Conservation (phyloP, 2,888 invertebrate species). For the Erebia palarica region DNA sequence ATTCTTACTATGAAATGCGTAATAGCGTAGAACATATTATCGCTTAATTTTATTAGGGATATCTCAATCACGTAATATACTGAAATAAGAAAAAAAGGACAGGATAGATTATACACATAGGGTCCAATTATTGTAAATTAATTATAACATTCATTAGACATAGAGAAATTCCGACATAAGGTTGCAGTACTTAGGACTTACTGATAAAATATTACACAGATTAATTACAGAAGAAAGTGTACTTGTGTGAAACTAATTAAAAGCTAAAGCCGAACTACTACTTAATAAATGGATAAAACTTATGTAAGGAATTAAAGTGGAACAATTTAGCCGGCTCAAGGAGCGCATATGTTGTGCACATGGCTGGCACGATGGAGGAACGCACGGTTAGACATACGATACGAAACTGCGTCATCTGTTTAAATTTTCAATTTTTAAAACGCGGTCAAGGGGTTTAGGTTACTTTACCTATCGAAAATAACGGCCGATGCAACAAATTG, state of each 20-base stretch:
- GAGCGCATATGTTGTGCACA: constrained; percentile 76
- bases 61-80: not conserved
- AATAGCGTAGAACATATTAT: constrained; percentile 5
- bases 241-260: constrained; percentile 30
- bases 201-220: not conserved
- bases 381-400: constrained; percentile 67
- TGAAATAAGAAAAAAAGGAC: constrained; percentile 3
- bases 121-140: no score
- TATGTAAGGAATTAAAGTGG: constrained; percentile 40
- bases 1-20: constrained; percentile 18
- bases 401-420: constrained; percentile 58
- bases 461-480: constrained; percentile 37
- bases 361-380: constrained; percentile 62
- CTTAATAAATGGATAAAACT: constrained; percentile 23
- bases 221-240: constrained; percentile 15
- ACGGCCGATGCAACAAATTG: constrained; percentile 14
- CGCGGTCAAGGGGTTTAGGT: constrained; percentile 63
- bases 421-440: constrained; percentile 58
- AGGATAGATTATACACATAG: not conserved
- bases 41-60: constrained; percentile 4
- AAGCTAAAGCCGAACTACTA: constrained; percentile 21
- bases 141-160: no score
- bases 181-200: no score
- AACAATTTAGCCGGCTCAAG: constrained; percentile 49
- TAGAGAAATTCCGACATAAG: not conserved